Evolutionary conservation across 35 echinoderm and acorn worm genomes (phyloP).

Genomic region (Eucidaris tribuloides): DNA sequence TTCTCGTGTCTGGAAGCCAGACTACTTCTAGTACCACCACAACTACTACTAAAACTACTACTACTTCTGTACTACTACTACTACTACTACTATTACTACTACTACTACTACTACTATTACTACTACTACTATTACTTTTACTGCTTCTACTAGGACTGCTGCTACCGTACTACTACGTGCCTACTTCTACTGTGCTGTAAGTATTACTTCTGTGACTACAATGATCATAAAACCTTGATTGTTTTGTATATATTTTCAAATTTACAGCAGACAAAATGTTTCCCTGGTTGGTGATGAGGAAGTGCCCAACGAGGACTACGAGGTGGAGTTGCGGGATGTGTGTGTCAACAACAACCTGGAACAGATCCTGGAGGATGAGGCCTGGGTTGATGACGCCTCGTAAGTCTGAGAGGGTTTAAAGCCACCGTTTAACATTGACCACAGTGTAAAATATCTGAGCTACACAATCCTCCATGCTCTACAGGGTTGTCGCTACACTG

Average conservation of each 20-base stretch:
- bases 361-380: slow-evolving; percentile 73
- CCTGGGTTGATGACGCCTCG: slow-evolving; percentile 93
- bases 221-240: too few relatives aligned
- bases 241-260: slow-evolving; percentile 4
- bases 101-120: neutral
- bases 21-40: too few relatives aligned
- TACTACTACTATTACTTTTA: neutral
- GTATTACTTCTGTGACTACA: neutral
- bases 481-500: neutral
- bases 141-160: neutral
- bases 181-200: neutral
- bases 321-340: slow-evolving; percentile 85
- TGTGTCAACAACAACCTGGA: slow-evolving; percentile 68
- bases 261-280: slow-evolving; percentile 49
- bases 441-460: neutral
- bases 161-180: neutral
- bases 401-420: slow-evolving; percentile 25
- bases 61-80: neutral
- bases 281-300: slow-evolving; percentile 76
- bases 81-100: neutral
- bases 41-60: too few relatives aligned
- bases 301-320: slow-evolving; percentile 78
- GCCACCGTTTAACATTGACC: neutral
- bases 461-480: too few relatives aligned
- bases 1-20: too few relatives aligned